Evolutionary conservation across 2,888 invertebrate genomes (phyloP).

Genomic region (Pandemis heparana): DNA sequence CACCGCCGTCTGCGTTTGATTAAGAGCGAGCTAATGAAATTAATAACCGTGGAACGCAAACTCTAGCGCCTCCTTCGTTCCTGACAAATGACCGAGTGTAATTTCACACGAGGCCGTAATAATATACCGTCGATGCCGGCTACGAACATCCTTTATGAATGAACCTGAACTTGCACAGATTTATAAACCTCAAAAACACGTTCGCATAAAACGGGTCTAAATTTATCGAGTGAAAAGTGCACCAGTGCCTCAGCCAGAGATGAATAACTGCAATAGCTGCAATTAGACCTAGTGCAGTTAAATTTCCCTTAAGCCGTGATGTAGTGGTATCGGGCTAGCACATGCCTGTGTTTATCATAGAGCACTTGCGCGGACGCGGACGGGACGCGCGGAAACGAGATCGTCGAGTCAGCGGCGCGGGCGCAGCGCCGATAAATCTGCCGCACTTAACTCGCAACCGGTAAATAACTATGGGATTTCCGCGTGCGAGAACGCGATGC

Average conservation of each 20-base stretch:
- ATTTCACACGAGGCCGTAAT: conserved; percentile 80
- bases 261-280: conserved; percentile 47
- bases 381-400: conserved; percentile 78
- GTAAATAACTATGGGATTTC: conserved; percentile 86
- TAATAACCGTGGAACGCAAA: conserved; percentile 76
- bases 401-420: conserved; percentile 70
- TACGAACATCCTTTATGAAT: conserved; percentile 50
- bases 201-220: conserved; percentile 18
- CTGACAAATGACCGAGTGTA: conserved; percentile 83
- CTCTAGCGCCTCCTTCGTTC: conserved; percentile 72
- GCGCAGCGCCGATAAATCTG: conserved; percentile 81
- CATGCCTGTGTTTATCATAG: conserved; percentile 55
- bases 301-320: conserved; percentile 62
- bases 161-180: conserved; percentile 33
- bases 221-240: conserved; percentile 16
- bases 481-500: conserved; percentile 83
- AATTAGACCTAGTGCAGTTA: conserved; percentile 60
- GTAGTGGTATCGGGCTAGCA: conserved; percentile 59
- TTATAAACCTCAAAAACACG: conserved; percentile 39
- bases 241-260: conserved; percentile 10
- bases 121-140: conserved; percentile 60
- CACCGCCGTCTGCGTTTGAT: conserved; percentile 65
- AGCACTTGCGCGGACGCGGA: conserved; percentile 56
- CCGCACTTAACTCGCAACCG: conserved; percentile 85
- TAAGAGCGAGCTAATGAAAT: conserved; percentile 82